phyloP scores from a whole-genome alignment of 2,797 vertebrate genomes.

The Enteromius trimaculatus region DNA sequence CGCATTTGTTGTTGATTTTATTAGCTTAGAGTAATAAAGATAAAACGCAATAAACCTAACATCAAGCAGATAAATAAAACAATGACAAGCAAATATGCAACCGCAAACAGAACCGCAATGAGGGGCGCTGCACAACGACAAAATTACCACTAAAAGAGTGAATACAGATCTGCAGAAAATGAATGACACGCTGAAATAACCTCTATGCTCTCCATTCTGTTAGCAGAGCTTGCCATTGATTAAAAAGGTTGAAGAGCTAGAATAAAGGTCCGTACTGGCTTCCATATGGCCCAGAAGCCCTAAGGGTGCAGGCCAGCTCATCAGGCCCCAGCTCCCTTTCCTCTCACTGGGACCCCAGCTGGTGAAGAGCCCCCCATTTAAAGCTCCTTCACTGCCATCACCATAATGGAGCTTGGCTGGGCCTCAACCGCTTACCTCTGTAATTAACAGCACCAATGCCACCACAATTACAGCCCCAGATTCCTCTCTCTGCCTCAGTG shows the following conservation, averaged over 20 bases:
- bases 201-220: slow-evolving; percentile 63
- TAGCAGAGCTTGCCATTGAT: slow-evolving; percentile 82
- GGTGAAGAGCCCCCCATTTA: slow-evolving; percentile 96
- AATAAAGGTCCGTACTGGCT: slow-evolving; percentile 85
- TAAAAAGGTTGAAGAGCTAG: slow-evolving; percentile 82
- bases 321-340: slow-evolving; percentile 87
- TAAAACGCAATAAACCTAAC: slow-evolving; percentile 44
- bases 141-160: slow-evolving; percentile 61
- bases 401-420: slow-evolving; percentile 98
- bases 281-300: slow-evolving; percentile 95
- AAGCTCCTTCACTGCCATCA: slow-evolving; percentile 89
- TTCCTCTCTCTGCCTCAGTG: slow-evolving; percentile 87
- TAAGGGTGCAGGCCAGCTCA: slow-evolving; percentile 85
- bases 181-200: slow-evolving; percentile 64
- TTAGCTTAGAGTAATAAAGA: slow-evolving; percentile 49
- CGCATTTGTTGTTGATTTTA: slow-evolving; percentile 46
- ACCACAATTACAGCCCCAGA: slow-evolving; percentile 94
- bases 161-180: slow-evolving; percentile 57
- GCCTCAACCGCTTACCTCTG: slow-evolving; percentile 97
- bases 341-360: slow-evolving; percentile 96
- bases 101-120: slow-evolving; percentile 34
- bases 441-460: slow-evolving; percentile 98
- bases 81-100: slow-evolving; percentile 39
- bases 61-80: slow-evolving; percentile 35
- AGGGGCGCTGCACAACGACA: slow-evolving; percentile 51